Percentiles rank a stretch among this genome's conserved stretches.
phyloP scores from a whole-genome alignment of 2,797 vertebrate species.

The Eremophila alpestris region DNA sequence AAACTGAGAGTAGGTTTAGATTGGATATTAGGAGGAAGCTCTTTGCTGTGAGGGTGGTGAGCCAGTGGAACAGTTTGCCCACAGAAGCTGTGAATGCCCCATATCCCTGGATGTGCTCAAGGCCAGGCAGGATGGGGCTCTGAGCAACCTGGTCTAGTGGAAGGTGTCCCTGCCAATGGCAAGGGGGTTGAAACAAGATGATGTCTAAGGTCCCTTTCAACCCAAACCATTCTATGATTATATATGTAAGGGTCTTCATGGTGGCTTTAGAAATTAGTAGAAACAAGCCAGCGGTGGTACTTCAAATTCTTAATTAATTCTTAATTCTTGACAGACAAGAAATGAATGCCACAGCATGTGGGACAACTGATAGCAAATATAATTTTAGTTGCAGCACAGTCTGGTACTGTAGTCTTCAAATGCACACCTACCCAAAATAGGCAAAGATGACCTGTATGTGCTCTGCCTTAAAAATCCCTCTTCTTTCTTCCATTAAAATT shows the following conservation, averaged over 20 bases:
- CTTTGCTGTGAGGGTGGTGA: neutral
- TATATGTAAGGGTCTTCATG: neutral
- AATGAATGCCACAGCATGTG: neutral
- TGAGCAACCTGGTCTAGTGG: neutral
- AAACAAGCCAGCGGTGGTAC: neutral
- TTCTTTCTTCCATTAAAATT: neutral
- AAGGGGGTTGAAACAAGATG: neutral
- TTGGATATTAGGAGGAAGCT: neutral
- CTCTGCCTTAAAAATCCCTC: neutral
- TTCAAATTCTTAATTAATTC: neutral
- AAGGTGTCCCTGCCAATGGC: neutral
- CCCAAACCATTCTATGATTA: neutral
- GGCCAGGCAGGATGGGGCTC: neutral
- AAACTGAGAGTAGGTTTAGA: neutral
- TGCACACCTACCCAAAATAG: rapidly evolving
- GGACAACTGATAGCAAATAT: neutral
- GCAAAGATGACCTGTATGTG: neutral
- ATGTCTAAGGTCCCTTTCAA: neutral
- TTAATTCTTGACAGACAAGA: neutral
- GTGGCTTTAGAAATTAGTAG: neutral
- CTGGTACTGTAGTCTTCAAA: neutral
- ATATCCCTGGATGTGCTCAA: neutral
- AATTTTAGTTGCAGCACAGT: neutral
- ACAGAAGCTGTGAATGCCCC: neutral
- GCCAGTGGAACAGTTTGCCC: neutral